A percentile compares a stretch with the other conserved stretches of the same genome.
phyloP scores from a whole-genome alignment of 1,140 invertebrate species.

The Tetramorium parvispinum region DNA sequence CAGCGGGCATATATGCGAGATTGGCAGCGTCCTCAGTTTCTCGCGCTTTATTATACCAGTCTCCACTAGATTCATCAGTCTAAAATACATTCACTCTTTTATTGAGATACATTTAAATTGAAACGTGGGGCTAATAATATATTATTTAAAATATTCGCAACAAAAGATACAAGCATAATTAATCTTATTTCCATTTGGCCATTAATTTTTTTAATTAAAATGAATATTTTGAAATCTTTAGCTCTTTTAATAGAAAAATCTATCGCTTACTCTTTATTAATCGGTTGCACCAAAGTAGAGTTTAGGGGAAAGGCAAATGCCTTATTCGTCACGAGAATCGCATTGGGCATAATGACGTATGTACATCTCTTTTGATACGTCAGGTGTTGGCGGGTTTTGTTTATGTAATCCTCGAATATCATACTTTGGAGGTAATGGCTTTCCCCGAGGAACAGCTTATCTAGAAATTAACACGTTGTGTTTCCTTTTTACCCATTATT shows the following conservation, averaged over 20 bases:
- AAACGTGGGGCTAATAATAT: not conserved
- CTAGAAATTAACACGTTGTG: conserved; percentile 52
- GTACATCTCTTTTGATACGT: conserved; percentile 89
- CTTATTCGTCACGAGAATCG: conserved; percentile 88
- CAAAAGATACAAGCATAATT: not conserved
- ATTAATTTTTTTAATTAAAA: not conserved
- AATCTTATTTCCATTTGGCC: not conserved
- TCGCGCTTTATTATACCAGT: conserved; percentile 90
- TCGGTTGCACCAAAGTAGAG: conserved; percentile 86
- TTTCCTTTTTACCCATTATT: not conserved
- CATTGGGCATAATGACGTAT: conserved; percentile 89
- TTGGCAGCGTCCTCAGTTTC: conserved; percentile 87
- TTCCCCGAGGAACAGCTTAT: conserved; percentile 89
- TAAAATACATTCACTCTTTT: conserved; percentile 79
- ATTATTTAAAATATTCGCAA: not conserved
- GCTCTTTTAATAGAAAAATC: not conserved
- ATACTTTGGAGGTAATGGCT: conserved; percentile 88
- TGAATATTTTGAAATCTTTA: not conserved
- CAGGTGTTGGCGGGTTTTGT: conserved; percentile 86
- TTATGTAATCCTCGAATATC: conserved; percentile 89
- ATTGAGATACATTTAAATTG: not conserved
- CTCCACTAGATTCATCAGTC: conserved; percentile 89
- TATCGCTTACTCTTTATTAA: conserved; percentile 88
- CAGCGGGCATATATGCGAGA: conserved; percentile 91
- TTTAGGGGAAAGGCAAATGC: conserved; percentile 90